Conservation (phyloP, 2,113 vertebrate genomes). For the Panthera uncia region DNA sequence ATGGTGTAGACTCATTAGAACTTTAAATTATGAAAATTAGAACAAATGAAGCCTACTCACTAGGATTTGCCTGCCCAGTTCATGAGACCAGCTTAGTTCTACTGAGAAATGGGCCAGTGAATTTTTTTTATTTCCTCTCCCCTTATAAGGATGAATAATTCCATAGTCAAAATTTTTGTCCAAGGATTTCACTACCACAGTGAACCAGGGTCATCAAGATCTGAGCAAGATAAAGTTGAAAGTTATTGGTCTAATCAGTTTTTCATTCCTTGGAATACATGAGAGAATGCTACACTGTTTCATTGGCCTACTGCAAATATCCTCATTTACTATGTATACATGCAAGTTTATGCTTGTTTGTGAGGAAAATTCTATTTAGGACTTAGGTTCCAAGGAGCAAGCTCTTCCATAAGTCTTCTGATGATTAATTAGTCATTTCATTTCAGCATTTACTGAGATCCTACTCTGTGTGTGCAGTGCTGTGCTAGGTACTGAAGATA, state of each 20-base stretch:
- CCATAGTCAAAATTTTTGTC: background rate
- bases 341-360: background rate
- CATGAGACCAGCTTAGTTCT: background rate
- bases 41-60: conserved; percentile 11
- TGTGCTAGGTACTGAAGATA: background rate
- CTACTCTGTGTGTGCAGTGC: background rate
- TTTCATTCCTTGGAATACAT: background rate
- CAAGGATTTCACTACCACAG: conserved; percentile 3
- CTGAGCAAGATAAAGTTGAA: background rate
- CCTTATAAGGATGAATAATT: background rate
- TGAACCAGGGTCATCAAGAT: background rate
- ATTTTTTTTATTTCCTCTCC: background rate
- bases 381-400: background rate
- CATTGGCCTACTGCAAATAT: background rate
- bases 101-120: background rate
- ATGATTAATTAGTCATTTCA: background rate
- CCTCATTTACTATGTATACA: background rate
- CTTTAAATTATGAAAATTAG: conserved; percentile 42
- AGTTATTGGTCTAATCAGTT: background rate
- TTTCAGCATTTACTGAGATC: background rate
- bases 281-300: background rate
- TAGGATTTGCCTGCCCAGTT: background rate
- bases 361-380: background rate
- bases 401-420: background rate
- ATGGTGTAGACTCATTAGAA: background rate